Evolutionary conservation across 1,140 invertebrate genomes (phyloP).

Genomic region (Danaus plexippus): DNA sequence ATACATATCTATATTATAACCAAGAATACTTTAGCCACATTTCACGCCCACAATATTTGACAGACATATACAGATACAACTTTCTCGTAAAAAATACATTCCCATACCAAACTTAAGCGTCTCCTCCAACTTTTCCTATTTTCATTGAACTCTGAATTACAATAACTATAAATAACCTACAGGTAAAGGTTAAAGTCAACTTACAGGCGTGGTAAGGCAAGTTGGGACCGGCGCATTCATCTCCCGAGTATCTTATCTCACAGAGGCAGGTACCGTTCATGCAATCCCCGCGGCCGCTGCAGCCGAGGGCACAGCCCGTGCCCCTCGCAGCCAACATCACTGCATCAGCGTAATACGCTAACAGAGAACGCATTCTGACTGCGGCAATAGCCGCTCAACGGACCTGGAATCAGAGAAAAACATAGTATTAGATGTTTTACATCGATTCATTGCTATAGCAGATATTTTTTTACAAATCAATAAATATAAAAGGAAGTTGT

Average conservation of each 20-base stretch:
- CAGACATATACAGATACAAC: too few species aligned
- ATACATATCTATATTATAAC: too few species aligned
- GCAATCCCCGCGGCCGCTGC: slow-evolving; percentile 92
- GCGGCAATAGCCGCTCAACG: slow-evolving; percentile 27
- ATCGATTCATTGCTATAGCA: too few species aligned
- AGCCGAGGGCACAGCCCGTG: slow-evolving; percentile 74
- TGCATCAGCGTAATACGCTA: slow-evolving; percentile 61
- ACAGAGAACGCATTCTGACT: slow-evolving; percentile 56
- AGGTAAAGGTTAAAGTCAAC: slow-evolving; percentile 16
- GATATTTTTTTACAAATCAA: too few species aligned
- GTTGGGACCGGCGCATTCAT: slow-evolving; percentile 76
- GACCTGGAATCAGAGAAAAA: slow-evolving; percentile 20
- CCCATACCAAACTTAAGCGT: too few species aligned
- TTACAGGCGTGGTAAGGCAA: slow-evolving; percentile 76
- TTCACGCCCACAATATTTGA: too few species aligned
- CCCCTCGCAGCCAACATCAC: slow-evolving; percentile 53
- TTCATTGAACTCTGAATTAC: too few species aligned
- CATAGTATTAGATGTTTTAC: background rate
- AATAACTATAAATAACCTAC: too few species aligned
- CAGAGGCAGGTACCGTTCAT: slow-evolving; percentile 92
- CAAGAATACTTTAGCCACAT: too few species aligned
- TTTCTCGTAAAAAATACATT: too few species aligned
- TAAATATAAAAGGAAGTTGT: too few species aligned
- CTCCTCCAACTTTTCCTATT: too few species aligned
- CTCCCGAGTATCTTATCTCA: slow-evolving; percentile 81